These are phyloP conservation scores for Leptopilina drosophilae DNA, from an alignment of 2,888 invertebrate species.

Conservation along the genomic window DNA sequence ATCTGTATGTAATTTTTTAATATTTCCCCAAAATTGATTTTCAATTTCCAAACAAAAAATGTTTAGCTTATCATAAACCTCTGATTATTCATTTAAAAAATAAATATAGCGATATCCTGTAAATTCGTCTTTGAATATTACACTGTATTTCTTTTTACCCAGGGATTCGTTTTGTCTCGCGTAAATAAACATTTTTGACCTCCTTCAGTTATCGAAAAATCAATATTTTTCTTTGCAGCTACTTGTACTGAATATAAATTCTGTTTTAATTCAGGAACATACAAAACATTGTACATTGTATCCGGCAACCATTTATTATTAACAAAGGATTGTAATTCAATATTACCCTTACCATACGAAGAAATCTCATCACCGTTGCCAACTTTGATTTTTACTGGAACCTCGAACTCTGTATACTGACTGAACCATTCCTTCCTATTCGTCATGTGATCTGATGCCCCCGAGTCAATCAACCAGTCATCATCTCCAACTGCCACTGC, in stretches of 20 bases:
- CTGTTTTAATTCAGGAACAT: conserved; percentile 38
- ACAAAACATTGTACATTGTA: conserved; percentile 45
- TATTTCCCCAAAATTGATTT: background rate
- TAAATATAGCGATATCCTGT: background rate
- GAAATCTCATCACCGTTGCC: no score
- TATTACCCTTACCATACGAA: background rate
- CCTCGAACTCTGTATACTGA: no score
- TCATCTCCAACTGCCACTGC: background rate
- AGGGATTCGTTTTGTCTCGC: background rate
- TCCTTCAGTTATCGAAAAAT: conserved; percentile 38
- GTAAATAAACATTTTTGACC: conserved; percentile 30
- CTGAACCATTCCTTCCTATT: conserved; percentile 46
- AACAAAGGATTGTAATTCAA: conserved; percentile 41
- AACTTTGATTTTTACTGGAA: no score
- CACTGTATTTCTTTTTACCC: background rate
- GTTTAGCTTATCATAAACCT: background rate
- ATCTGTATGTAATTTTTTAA: conserved; percentile 49
- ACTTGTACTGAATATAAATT: conserved; percentile 49
- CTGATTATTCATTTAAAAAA: background rate
- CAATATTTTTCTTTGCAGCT: conserved; percentile 42
- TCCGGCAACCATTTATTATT: conserved; percentile 31
- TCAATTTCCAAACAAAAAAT: background rate
- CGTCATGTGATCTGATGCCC: background rate
- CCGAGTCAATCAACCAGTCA: no score
- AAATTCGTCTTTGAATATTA: background rate